Percentiles rank a stretch among this genome's conserved stretches.
Conservation (phyloP, 2,888 invertebrate species). For the Lasioglossum villosulum region DNA sequence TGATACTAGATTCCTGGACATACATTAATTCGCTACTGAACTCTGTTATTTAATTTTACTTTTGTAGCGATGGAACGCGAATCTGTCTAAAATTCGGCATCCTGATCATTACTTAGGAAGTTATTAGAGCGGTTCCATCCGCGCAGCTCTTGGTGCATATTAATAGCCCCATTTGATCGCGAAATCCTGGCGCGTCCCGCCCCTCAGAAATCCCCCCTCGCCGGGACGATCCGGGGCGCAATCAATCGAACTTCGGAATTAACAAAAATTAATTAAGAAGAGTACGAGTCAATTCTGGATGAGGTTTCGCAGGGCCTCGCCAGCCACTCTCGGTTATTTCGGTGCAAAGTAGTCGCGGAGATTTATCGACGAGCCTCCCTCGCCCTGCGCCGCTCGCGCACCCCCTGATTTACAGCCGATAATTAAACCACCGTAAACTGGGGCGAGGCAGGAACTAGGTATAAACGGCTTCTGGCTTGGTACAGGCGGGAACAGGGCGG, state of each 20-base stretch:
- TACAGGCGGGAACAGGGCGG: background rate
- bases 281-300: slow-evolving; percentile 50
- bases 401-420: slow-evolving; percentile 80
- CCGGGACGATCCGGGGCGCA: background rate
- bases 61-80: background rate
- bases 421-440: slow-evolving; percentile 81
- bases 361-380: slow-evolving; percentile 75
- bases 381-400: slow-evolving; percentile 26
- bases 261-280: slow-evolving; percentile 59
- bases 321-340: slow-evolving; percentile 47
- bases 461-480: slow-evolving; percentile 51
- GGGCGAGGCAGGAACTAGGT: slow-evolving; percentile 46
- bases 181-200: background rate
- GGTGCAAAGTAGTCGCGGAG: slow-evolving; percentile 70
- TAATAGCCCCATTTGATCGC: slow-evolving; percentile 10
- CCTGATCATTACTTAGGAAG: background rate
- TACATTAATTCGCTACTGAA: background rate
- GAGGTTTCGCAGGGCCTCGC: slow-evolving; percentile 17
- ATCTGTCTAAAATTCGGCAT: background rate
- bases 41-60: background rate
- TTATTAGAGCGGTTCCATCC: background rate
- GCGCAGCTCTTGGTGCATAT: background rate
- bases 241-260: slow-evolving; percentile 30
- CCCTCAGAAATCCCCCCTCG: background rate
- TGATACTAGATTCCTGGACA: background rate